phyloP scores from a whole-genome alignment of 2,888 invertebrate species.

The Coelogynopora nodosa region DNA sequence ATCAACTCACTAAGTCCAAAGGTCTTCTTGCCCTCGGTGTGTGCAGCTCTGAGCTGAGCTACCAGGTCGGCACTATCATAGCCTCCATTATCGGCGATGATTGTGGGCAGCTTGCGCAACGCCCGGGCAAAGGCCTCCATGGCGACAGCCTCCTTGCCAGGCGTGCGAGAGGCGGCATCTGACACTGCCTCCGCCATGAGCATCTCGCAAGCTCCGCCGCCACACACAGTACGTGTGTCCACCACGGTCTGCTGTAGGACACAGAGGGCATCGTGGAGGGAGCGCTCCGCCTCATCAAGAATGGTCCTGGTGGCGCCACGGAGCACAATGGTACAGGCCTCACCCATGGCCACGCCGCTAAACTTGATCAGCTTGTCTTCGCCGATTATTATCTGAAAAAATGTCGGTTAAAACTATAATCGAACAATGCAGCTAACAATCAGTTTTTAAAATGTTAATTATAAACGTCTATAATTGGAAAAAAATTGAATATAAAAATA shows the following conservation, averaged over 20 bases:
- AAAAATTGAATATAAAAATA: too few relatives aligned
- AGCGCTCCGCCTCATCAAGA: conserved; percentile 95
- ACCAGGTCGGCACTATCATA: conserved; percentile 92
- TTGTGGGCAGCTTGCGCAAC: conserved; percentile 77
- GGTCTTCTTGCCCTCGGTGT: conserved; percentile 75
- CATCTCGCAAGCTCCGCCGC: conserved; percentile 78
- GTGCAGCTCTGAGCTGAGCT: conserved; percentile 82
- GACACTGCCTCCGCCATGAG: conserved; percentile 87
- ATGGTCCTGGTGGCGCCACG: conserved; percentile 97
- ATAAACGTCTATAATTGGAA: too few relatives aligned
- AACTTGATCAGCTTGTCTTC: conserved; percentile 91
- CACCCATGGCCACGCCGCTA: conserved; percentile 69
- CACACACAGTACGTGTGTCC: conserved; percentile 46
- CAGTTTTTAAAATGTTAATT: neutral
- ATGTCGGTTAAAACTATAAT: neutral
- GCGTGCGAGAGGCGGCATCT: conserved; percentile 71
- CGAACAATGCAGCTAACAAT: neutral
- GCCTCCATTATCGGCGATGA: conserved; percentile 96
- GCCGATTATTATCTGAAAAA: conserved; percentile 75
- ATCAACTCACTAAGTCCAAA: conserved; percentile 71
- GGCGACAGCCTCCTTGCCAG: conserved; percentile 94
- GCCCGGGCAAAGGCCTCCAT: conserved; percentile 91
- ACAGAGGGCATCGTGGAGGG: conserved; percentile 94
- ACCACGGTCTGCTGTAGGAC: conserved; percentile 85
- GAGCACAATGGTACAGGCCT: conserved; percentile 93